Percentiles rank a stretch among this genome's conserved stretches.
Conservation (phyloP, 2,888 invertebrate genomes). For the Drosophila siamana region DNA sequence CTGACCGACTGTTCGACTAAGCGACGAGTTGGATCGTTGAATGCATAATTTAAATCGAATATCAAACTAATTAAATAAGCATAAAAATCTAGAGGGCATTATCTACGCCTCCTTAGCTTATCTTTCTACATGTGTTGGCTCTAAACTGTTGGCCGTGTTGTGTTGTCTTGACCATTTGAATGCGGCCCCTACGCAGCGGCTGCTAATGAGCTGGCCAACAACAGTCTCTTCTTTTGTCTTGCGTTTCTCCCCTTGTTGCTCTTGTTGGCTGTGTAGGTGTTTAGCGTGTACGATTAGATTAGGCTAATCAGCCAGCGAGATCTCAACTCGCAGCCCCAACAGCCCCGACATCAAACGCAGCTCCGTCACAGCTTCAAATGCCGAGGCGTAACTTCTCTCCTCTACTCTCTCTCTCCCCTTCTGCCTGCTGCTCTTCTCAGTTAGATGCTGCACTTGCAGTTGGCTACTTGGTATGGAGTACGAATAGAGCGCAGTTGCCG, state of each 20-base stretch:
- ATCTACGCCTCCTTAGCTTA: constrained; percentile 80
- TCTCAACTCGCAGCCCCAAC: constrained; percentile 28
- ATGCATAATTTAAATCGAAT: constrained; percentile 65
- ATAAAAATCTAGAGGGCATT: constrained; percentile 68
- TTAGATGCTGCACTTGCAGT: not conserved
- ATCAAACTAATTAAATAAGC: constrained; percentile 77
- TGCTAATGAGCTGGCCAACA: constrained; percentile 49
- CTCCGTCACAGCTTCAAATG: constrained; percentile 28
- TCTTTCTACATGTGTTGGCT: constrained; percentile 58
- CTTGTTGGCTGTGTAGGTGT: constrained; percentile 61
- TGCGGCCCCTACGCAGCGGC: constrained; percentile 56
- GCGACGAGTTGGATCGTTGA: constrained; percentile 49
- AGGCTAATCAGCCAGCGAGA: constrained; percentile 71
- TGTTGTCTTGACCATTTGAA: constrained; percentile 40
- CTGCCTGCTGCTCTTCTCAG: not conserved
- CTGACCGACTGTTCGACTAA: constrained; percentile 3
- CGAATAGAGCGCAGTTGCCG: constrained; percentile 53
- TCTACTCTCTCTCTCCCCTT: not conserved
- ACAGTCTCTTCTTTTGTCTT: constrained; percentile 10
- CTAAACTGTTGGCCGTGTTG: constrained; percentile 34
- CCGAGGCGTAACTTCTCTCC: constrained; percentile 13
- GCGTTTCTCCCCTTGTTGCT: not conserved
- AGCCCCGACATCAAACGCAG: constrained; percentile 42
- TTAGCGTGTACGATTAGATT: constrained; percentile 78
- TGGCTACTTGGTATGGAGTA: not conserved